phyloP scores from a whole-genome alignment of 2,888 invertebrate genomes.

The Xylocampa areola region DNA sequence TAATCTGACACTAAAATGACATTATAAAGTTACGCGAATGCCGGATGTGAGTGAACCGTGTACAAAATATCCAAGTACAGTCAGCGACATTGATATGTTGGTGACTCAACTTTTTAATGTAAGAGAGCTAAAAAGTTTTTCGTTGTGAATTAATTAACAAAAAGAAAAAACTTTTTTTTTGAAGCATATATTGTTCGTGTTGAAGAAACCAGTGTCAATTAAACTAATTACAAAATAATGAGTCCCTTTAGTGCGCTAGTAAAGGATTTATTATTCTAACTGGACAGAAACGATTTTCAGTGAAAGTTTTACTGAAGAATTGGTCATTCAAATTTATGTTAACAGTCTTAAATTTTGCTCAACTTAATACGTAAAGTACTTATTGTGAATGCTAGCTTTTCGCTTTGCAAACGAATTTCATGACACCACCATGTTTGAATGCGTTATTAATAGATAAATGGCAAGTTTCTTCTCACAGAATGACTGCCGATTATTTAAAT shows the following conservation, averaged over 20 bases:
- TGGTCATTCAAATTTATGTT: background rate
- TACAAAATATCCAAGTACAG: conserved; percentile 33
- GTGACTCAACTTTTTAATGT: background rate
- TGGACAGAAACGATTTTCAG: too few relatives aligned
- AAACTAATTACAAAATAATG: conserved; percentile 6
- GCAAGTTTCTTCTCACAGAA: background rate
- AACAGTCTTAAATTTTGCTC: conserved; percentile 14
- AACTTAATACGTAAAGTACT: conserved; percentile 9
- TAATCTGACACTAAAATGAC: conserved; percentile 10
- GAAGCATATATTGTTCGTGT: background rate
- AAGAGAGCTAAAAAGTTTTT: background rate
- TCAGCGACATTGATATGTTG: conserved; percentile 20
- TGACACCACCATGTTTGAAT: too few relatives aligned
- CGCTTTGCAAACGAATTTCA: too few relatives aligned
- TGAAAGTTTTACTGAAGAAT: background rate
- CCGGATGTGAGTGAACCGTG: conserved; percentile 28
- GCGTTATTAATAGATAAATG: conserved; percentile 1
- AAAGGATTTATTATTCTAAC: background rate
- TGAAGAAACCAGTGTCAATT: conserved; percentile 27
- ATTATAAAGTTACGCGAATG: conserved; percentile 27
- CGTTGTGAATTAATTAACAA: background rate
- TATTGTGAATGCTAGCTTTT: too few relatives aligned
- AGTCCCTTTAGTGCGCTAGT: background rate
- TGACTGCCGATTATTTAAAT: background rate
- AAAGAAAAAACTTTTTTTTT: background rate